These are phyloP conservation scores for Larimichthys crocea DNA, from an alignment of 2,113 vertebrate species.

Conservation along the genomic window DNA sequence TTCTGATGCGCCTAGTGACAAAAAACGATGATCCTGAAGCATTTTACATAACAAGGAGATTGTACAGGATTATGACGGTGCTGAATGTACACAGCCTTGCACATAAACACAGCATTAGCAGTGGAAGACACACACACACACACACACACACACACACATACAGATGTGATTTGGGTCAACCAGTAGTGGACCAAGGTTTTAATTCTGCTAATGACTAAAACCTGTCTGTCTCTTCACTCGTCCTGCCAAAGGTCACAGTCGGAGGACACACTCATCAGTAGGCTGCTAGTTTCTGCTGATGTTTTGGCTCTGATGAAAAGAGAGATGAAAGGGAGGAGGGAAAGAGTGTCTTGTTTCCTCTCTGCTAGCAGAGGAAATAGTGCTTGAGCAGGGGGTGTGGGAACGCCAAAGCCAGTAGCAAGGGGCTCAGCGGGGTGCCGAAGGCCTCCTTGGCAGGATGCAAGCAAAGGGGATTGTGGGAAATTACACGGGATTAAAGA, in stretches of 20 bases:
- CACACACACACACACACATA: conserved; percentile 25
- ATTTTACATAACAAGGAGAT: conserved; percentile 77
- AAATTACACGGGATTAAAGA: conserved; percentile 86
- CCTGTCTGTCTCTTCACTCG: conserved; percentile 53
- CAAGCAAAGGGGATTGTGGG: conserved; percentile 84
- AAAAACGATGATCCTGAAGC: conserved; percentile 70
- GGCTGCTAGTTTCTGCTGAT: conserved; percentile 41
- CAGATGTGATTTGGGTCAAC: conserved; percentile 70
- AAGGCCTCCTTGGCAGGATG: conserved; percentile 83
- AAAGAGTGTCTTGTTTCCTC: conserved; percentile 67
- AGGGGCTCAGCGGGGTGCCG: conserved; percentile 75
- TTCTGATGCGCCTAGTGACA: conserved; percentile 37
- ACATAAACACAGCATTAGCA: conserved; percentile 33
- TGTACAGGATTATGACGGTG: conserved; percentile 69
- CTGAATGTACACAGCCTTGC: conserved; percentile 56
- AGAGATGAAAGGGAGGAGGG: conserved; percentile 67
- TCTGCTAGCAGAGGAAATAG: conserved; percentile 62
- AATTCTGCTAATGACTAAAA: conserved; percentile 72
- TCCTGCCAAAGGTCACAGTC: conserved; percentile 45
- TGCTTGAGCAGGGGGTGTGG: conserved; percentile 78
- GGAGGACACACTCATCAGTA: conserved; percentile 48
- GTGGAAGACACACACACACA: conserved; percentile 6
- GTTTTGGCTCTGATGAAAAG: conserved; percentile 56
- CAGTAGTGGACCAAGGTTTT: conserved; percentile 57
- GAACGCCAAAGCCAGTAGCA: conserved; percentile 75